A percentile compares a stretch with the other conserved stretches of the same genome.
Evolutionary conservation across 2,888 invertebrate genomes (phyloP).

Genomic region (Diarsia mendica): DNA sequence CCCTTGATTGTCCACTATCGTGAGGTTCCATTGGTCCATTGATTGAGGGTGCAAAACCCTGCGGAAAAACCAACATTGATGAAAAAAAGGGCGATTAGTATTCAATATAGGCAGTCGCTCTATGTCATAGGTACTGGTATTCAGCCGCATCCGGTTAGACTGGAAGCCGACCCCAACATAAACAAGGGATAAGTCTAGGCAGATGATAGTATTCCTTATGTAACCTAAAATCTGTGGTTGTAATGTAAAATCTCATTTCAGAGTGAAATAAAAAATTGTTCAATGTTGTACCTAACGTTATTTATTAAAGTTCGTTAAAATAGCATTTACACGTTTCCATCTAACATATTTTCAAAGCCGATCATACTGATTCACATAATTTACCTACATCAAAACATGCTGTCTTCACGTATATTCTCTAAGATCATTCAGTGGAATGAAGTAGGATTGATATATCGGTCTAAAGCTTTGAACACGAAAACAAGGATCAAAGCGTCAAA

Average conservation of each 20-base stretch:
- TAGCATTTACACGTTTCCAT: constrained; percentile 1
- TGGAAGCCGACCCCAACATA: too few relatives aligned
- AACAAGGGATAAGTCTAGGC: too few relatives aligned
- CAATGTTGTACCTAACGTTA: constrained; percentile 4
- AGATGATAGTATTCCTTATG: not conserved
- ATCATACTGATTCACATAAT: constrained; percentile 44
- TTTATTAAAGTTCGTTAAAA: constrained; percentile 6
- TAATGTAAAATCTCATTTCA: not conserved
- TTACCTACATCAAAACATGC: constrained; percentile 42
- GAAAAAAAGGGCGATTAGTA: not conserved
- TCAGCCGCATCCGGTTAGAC: too few relatives aligned
- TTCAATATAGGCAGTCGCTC: not conserved
- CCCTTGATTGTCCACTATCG: not conserved
- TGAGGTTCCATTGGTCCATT: not conserved
- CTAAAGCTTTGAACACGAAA: constrained; percentile 57
- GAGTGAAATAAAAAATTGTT: not conserved
- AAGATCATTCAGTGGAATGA: constrained; percentile 55
- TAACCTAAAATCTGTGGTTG: not conserved
- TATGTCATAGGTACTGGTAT: too few relatives aligned
- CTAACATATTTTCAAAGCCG: constrained; percentile 10
- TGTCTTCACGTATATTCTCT: constrained; percentile 52
- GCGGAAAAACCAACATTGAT: not conserved
- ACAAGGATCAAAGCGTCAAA: constrained; percentile 59
- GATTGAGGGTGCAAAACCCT: not conserved
- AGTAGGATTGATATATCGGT: constrained; percentile 48